Evolutionary conservation across 2,113 vertebrate genomes (phyloP).

Genomic region (Chionodraco myersi): DNA sequence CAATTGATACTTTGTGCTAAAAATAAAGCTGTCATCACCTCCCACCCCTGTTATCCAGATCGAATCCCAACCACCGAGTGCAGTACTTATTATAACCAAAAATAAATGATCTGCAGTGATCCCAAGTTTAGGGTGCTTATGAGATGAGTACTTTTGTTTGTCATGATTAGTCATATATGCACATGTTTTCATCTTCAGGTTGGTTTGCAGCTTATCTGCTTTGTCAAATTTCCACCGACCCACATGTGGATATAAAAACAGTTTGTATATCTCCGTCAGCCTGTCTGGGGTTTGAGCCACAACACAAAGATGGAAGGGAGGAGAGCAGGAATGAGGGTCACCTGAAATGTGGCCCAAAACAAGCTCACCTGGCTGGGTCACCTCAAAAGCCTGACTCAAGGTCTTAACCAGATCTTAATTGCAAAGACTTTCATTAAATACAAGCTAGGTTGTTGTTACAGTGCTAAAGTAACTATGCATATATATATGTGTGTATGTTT

Average conservation of each 20-base stretch:
- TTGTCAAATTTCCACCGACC: conserved; percentile 46
- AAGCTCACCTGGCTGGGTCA: not conserved
- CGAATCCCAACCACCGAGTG: not conserved
- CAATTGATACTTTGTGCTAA: not conserved
- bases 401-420: not conserved
- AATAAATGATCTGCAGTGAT: not conserved
- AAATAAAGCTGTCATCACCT: not conserved
- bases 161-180: not conserved
- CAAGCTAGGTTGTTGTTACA: not conserved
- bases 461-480: too few relatives aligned
- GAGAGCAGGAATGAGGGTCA: not conserved
- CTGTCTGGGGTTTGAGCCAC: not conserved
- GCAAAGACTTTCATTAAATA: not conserved
- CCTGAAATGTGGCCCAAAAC: not conserved
- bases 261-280: not conserved
- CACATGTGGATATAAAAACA: conserved; percentile 42
- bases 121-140: not conserved
- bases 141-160: not conserved
- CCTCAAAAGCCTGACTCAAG: not conserved
- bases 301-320: conserved; percentile 4
- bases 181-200: not conserved
- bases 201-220: not conserved
- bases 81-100: not conserved
- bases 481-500: too few relatives aligned
- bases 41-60: not conserved